phyloP scores from a whole-genome alignment of 2,113 vertebrate species.

The Eleginops maclovinus region DNA sequence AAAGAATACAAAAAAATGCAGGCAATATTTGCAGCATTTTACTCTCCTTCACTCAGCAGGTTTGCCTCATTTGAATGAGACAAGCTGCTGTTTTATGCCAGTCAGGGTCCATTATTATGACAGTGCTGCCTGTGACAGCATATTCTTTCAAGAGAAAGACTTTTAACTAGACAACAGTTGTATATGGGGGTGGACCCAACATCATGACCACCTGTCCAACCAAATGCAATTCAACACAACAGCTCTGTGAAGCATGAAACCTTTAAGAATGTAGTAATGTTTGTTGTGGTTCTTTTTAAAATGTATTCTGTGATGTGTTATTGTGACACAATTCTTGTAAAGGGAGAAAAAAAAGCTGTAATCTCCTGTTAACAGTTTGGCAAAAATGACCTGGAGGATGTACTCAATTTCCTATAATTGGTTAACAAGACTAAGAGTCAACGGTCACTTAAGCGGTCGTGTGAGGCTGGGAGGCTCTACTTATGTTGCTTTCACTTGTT shows the following conservation, averaged over 20 bases:
- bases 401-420: neutral
- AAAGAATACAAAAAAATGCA: slow-evolving; percentile 6
- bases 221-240: neutral
- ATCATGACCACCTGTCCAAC: slow-evolving; percentile 13
- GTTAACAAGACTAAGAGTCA: neutral
- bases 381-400: neutral
- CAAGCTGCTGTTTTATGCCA: slow-evolving; percentile 23
- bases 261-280: neutral
- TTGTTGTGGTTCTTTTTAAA: neutral
- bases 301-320: slow-evolving; percentile 7
- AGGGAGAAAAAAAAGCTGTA: neutral
- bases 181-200: neutral
- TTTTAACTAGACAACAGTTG: slow-evolving; percentile 26
- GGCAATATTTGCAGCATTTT: neutral
- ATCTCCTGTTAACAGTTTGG: neutral
- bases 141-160: slow-evolving; percentile 14
- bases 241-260: neutral
- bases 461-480: neutral
- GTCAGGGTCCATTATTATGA: slow-evolving; percentile 33
- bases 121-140: neutral
- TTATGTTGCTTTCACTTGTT: neutral
- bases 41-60: slow-evolving; percentile 31
- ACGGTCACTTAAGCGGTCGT: neutral
- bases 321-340: neutral
- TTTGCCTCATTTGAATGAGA: slow-evolving; percentile 46